Evolutionary conservation across 2,113 vertebrate genomes (phyloP).

Genomic region (Neolamprologus tretocephalus): DNA sequence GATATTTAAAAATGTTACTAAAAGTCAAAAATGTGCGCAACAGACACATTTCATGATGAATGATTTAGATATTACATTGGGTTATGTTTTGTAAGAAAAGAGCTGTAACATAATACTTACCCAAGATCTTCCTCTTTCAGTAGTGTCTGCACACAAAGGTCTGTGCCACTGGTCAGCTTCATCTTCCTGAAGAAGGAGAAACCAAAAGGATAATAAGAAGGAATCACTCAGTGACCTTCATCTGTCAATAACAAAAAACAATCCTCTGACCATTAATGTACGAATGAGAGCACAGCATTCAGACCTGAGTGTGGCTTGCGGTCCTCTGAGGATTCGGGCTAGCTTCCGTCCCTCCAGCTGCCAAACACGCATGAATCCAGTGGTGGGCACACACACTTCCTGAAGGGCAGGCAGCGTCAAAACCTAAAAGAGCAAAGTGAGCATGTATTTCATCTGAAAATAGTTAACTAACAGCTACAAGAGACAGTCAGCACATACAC

Average conservation of each 20-base stretch:
- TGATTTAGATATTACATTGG: background rate
- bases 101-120: constrained; percentile 58
- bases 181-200: constrained; percentile 57
- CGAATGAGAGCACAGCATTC: background rate
- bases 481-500: background rate
- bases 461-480: background rate
- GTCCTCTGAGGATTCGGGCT: constrained; percentile 72
- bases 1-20: background rate
- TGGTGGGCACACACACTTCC: constrained; percentile 62
- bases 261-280: background rate
- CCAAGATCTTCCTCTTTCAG: constrained; percentile 79
- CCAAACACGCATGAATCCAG: constrained; percentile 83
- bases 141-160: constrained; percentile 81
- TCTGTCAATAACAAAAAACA: background rate
- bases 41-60: background rate
- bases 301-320: constrained; percentile 75
- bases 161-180: constrained; percentile 65
- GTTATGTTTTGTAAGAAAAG: background rate
- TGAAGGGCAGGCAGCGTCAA: constrained; percentile 74
- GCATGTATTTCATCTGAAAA: background rate
- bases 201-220: background rate
- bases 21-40: background rate
- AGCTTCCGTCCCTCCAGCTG: constrained; percentile 73
- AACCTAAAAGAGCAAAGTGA: constrained; percentile 51
- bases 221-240: background rate